Conservation (phyloP, 2,113 vertebrate genomes). For the Pelusios castaneus region DNA sequence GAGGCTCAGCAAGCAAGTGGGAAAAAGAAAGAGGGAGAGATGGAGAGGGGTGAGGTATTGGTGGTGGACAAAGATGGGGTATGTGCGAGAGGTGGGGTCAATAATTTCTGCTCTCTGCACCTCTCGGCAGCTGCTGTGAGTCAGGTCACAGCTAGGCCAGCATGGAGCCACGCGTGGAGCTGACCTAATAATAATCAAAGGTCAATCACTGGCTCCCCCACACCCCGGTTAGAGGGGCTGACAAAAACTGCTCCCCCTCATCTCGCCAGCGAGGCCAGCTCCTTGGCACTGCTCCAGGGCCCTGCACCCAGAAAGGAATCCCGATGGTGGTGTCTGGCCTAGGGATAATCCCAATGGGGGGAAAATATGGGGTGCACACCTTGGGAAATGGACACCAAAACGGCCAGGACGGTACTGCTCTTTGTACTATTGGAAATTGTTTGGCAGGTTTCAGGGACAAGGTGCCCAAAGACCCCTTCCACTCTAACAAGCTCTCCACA, state of each 20-base stretch:
- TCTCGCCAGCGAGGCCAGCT: not conserved
- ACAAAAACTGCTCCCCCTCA: not conserved
- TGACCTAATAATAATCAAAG: not conserved
- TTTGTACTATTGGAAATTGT: not conserved
- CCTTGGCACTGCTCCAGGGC: not conserved
- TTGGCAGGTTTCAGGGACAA: not conserved
- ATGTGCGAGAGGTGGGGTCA: not conserved
- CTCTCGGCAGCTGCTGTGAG: not conserved
- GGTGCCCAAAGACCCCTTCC: not conserved
- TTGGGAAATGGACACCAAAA: not conserved
- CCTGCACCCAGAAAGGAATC: not conserved
- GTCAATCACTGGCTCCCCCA: not conserved
- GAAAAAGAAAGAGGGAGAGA: accelerated
- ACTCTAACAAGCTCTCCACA: not conserved
- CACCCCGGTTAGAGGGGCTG: not conserved
- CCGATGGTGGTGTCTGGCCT: not conserved
- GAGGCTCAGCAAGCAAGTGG: accelerated
- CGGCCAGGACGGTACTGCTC: not conserved
- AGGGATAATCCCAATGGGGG: not conserved
- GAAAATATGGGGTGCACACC: not conserved
- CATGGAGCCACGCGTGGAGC: not conserved
- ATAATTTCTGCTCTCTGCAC: not conserved
- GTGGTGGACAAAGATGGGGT: not conserved
- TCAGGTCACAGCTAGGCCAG: not conserved
- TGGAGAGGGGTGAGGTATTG: not conserved